Conservation (phyloP, 2,888 invertebrate genomes). For the Reticulitermes lucifugus region DNA sequence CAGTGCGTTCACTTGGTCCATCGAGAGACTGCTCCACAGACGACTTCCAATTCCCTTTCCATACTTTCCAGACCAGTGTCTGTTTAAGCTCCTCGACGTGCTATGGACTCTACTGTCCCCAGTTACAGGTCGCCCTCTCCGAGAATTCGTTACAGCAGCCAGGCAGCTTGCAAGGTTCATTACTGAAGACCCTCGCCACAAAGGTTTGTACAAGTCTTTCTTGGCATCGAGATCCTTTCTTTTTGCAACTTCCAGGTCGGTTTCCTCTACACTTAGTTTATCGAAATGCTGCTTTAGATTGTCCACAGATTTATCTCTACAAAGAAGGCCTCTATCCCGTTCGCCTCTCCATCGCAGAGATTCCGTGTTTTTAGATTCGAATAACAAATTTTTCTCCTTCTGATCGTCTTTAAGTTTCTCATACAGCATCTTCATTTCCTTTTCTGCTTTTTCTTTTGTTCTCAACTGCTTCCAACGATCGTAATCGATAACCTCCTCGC, state of each 20-base stretch:
- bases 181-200: constrained; percentile 88
- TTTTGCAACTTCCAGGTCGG: constrained; percentile 47
- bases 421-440: constrained; percentile 82
- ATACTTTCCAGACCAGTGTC: constrained; percentile 41
- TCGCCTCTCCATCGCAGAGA: constrained; percentile 82
- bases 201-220: constrained; percentile 81
- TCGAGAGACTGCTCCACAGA: constrained; percentile 85
- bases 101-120: background rate
- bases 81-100: constrained; percentile 9
- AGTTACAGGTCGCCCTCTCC: constrained; percentile 53
- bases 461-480: constrained; percentile 88
- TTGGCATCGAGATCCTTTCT: constrained; percentile 55
- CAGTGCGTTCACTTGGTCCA: constrained; percentile 84
- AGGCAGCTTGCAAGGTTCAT: constrained; percentile 81
- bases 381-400: constrained; percentile 85
- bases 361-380: constrained; percentile 79
- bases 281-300: constrained; percentile 84
- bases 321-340: constrained; percentile 79
- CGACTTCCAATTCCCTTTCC: constrained; percentile 75
- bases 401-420: constrained; percentile 82
- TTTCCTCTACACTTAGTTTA: constrained; percentile 67
- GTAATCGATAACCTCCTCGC: constrained; percentile 87
- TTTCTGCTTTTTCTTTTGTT: constrained; percentile 82
- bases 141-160: constrained; percentile 62
- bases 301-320: constrained; percentile 89